Percentiles rank a stretch among this genome's conserved stretches.
phyloP scores from a whole-genome alignment of 2,113 vertebrate species.

The Lasiurus borealis region DNA sequence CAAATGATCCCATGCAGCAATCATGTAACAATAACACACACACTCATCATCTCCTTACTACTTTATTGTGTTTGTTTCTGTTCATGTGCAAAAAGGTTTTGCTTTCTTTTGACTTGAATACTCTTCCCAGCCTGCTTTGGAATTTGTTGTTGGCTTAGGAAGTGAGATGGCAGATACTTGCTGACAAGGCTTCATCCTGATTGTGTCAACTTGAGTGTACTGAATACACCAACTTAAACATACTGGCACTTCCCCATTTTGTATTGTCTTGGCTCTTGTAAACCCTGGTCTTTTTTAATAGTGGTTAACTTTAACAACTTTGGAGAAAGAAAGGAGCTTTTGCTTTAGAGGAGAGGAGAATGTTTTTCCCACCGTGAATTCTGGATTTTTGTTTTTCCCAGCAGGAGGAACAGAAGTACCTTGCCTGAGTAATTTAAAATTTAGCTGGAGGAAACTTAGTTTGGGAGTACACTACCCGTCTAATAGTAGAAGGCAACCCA shows the following conservation, averaged over 20 bases:
- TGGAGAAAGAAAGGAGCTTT: constrained; percentile 53
- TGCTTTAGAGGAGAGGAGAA: constrained; percentile 66
- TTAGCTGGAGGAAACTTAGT: not conserved
- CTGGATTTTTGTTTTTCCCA: not conserved
- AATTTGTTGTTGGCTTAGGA: constrained; percentile 36
- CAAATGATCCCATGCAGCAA: not conserved
- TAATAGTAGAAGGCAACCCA: not conserved
- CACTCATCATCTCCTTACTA: not conserved
- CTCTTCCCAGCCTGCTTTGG: constrained; percentile 37
- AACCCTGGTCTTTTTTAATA: constrained; percentile 60
- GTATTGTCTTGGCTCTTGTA: constrained; percentile 67
- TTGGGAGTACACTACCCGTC: not conserved
- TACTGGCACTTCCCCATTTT: not conserved
- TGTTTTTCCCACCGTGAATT: constrained; percentile 62
- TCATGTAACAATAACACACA: not conserved
- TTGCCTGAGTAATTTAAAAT: constrained; percentile 46
- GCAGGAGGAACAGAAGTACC: constrained; percentile 18
- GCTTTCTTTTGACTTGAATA: constrained; percentile 3
- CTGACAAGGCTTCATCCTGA: constrained; percentile 68
- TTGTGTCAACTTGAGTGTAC: not conserved
- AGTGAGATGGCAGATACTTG: not conserved
- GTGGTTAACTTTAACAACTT: constrained; percentile 49
- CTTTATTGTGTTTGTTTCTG: not conserved
- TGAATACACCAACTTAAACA: not conserved
- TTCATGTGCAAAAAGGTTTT: not conserved